These are phyloP conservation scores for Cosmia pyralina DNA, from an alignment of 2,888 invertebrate species.

Conservation along the genomic window DNA sequence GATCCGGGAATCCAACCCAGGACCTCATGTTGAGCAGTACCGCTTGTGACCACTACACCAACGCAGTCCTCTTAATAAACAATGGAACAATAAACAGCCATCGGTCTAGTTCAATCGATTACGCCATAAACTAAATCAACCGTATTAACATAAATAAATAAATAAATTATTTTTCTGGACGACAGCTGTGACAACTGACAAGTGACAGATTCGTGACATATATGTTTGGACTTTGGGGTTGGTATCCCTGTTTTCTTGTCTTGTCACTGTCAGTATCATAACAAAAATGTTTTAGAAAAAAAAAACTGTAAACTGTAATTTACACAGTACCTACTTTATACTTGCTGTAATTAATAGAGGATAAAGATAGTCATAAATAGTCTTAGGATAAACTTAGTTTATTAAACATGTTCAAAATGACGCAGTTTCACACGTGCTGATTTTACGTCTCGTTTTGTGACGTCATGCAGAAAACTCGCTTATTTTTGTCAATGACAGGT, in stretches of 20 bases:
- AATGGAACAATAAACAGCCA: slow-evolving; percentile 8
- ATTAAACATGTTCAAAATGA: slow-evolving; percentile 50
- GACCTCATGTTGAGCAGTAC: background rate
- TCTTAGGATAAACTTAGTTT: slow-evolving; percentile 40
- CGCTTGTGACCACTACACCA: too few relatives aligned
- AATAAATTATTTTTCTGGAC: too few relatives aligned
- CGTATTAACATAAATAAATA: too few relatives aligned
- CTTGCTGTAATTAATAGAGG: too few relatives aligned
- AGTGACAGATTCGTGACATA: too few relatives aligned
- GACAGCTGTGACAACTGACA: too few relatives aligned
- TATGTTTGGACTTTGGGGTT: too few relatives aligned
- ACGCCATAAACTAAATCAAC: slow-evolving; percentile 13
- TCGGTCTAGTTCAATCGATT: slow-evolving; percentile 13
- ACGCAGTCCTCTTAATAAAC: background rate
- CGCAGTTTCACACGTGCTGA: slow-evolving; percentile 59
- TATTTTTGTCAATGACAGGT: slow-evolving; percentile 56
- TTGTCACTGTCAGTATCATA: too few relatives aligned
- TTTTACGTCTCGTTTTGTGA: slow-evolving; percentile 30
- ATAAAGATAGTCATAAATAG: slow-evolving; percentile 31
- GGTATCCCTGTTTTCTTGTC: too few relatives aligned
- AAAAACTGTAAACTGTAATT: too few relatives aligned
- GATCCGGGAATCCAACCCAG: background rate
- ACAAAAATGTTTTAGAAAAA: too few relatives aligned
- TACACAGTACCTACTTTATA: too few relatives aligned
- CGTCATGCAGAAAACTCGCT: slow-evolving; percentile 55